A percentile compares a stretch with the other conserved stretches of the same genome.
These are phyloP conservation scores for Hippoglossus stenolepis DNA, from an alignment of 2,113 vertebrate species.

Conservation along the genomic window DNA sequence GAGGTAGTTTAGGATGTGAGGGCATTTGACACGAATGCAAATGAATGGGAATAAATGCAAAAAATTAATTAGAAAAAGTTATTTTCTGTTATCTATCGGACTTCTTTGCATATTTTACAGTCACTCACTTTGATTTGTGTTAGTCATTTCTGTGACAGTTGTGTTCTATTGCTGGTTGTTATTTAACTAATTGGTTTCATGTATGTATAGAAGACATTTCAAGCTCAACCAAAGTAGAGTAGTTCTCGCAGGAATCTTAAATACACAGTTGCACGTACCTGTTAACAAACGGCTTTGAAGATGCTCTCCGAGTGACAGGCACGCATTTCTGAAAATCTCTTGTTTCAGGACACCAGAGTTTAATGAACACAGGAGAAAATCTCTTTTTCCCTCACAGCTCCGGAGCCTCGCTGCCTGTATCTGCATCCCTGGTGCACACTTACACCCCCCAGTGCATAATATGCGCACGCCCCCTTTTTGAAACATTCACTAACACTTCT, in stretches of 20 bases:
- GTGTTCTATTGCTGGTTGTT: neutral
- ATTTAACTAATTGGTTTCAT: neutral
- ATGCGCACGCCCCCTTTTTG: conserved; percentile 19
- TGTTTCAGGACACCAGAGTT: conserved; percentile 19
- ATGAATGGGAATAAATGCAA: conserved; percentile 45
- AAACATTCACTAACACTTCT: conserved; percentile 19
- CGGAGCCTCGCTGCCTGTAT: conserved; percentile 1
- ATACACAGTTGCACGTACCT: conserved; percentile 61
- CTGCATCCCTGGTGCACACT: conserved; percentile 17
- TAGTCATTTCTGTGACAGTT: neutral
- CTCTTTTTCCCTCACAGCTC: conserved; percentile 8
- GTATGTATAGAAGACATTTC: neutral
- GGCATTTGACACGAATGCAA: conserved; percentile 35
- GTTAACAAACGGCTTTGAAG: conserved; percentile 24
- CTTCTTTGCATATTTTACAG: conserved; percentile 23
- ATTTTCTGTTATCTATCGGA: neutral
- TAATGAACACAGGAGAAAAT: conserved; percentile 17
- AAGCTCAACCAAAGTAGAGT: neutral
- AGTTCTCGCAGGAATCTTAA: neutral
- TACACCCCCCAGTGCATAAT: conserved; percentile 9
- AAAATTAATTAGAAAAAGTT: conserved; percentile 16
- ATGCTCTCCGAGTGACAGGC: conserved; percentile 12
- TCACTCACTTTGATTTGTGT: conserved; percentile 14
- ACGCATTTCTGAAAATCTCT: neutral
- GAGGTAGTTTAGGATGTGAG: conserved; percentile 29